Evolutionary conservation across 2,113 vertebrate species (phyloP).

Genomic region (Elephantulus edwardii): DNA sequence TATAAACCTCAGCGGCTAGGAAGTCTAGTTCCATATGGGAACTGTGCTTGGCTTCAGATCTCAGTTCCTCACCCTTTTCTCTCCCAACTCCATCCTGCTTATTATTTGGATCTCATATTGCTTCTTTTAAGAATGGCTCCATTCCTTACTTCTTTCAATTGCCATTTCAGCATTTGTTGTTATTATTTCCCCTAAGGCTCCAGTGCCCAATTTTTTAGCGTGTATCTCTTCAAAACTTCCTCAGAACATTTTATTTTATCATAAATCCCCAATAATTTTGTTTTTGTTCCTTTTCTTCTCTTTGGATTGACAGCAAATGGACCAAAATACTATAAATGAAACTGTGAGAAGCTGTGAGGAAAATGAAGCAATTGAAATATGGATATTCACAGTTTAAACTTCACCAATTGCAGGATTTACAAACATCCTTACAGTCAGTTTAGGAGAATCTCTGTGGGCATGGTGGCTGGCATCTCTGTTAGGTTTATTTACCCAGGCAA

Average conservation of each 20-base stretch:
- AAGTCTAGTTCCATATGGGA: background rate
- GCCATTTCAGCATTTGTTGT: too few species aligned
- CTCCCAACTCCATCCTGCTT: background rate
- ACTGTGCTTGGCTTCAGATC: background rate
- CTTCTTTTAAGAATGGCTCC: slow-evolving; percentile 22
- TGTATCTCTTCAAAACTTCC: background rate
- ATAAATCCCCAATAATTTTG: slow-evolving; percentile 7
- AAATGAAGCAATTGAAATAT: slow-evolving; percentile 53
- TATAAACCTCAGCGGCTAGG: background rate
- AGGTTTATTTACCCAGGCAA: slow-evolving; percentile 43
- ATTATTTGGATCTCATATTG: background rate
- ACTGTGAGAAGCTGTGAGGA: slow-evolving; percentile 46
- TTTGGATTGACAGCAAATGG: slow-evolving; percentile 23
- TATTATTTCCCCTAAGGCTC: background rate
- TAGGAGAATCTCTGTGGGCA: slow-evolving; percentile 36
- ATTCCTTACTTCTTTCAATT: background rate
- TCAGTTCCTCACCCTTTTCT: background rate
- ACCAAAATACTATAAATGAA: slow-evolving; percentile 37
- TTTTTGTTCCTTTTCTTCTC: background rate
- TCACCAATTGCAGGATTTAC: slow-evolving; percentile 45
- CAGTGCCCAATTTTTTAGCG: background rate
- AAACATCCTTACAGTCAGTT: slow-evolving; percentile 33
- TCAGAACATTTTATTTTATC: slow-evolving; percentile 26
- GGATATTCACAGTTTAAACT: slow-evolving; percentile 41
- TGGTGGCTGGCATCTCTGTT: slow-evolving; percentile 39